phyloP scores from a whole-genome alignment of 2,797 vertebrate species.

The Caiman crocodilus region DNA sequence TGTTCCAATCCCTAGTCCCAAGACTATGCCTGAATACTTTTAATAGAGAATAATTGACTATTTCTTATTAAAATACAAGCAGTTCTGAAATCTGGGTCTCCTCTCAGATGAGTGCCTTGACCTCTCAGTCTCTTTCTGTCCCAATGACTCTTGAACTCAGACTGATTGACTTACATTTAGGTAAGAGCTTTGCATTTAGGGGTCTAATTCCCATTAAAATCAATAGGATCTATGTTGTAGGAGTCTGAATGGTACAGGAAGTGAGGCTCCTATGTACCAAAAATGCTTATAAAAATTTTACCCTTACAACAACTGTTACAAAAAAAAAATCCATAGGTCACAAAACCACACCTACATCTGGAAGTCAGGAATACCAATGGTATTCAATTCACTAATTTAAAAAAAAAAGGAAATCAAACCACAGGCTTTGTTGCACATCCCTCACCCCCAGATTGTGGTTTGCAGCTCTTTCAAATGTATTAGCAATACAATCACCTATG shows the following conservation, averaged over 20 bases:
- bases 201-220: background rate
- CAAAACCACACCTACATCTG: background rate
- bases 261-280: background rate
- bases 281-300: background rate
- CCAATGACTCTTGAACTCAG: background rate
- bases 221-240: background rate
- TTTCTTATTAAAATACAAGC: background rate
- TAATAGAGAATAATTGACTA: background rate
- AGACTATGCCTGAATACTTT: background rate
- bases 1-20: background rate
- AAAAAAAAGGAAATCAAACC: background rate
- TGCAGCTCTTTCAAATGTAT: background rate
- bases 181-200: background rate
- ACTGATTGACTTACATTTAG: background rate
- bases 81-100: background rate
- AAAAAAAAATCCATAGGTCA: background rate
- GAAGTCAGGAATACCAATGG: background rate
- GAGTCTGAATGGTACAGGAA: background rate
- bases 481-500: background rate
- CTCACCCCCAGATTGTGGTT: background rate
- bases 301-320: background rate
- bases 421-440: background rate
- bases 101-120: background rate
- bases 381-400: background rate
- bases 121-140: background rate